Conservation (phyloP, 2,888 invertebrate species). For the Chromoteleia sp. region DNA sequence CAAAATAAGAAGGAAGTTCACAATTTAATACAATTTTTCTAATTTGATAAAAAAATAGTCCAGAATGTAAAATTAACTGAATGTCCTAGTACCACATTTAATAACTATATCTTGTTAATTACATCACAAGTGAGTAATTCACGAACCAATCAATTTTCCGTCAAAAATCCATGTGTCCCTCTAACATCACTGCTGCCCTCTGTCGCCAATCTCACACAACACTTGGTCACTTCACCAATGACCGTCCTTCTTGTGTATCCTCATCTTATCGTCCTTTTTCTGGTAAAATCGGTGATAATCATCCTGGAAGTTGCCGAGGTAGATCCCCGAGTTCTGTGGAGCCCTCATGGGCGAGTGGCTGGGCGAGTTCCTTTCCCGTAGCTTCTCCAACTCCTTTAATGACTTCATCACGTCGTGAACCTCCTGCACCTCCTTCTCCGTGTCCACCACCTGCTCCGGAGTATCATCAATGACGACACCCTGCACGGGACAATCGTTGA, state of each 20-base stretch:
- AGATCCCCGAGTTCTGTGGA: constrained; percentile 76
- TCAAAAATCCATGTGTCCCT: neutral
- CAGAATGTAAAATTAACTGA: neutral
- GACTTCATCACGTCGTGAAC: constrained; percentile 81
- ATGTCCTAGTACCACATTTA: neutral
- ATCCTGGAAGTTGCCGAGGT: constrained; percentile 76
- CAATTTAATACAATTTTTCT: too few relatives aligned
- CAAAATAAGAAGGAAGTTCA: neutral
- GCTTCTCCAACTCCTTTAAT: constrained; percentile 81
- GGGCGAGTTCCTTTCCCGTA: constrained; percentile 80
- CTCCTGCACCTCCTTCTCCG: constrained; percentile 82
- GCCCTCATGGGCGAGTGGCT: constrained; percentile 78
- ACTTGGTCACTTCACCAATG: constrained; percentile 75
- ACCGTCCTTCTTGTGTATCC: constrained; percentile 78
- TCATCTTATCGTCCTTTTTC: constrained; percentile 80
- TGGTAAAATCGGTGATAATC: constrained; percentile 79
- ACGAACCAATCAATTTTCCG: neutral
- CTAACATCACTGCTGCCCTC: constrained; percentile 1
- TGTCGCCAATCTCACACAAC: neutral
- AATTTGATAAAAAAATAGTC: neutral
- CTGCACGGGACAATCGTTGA: constrained; percentile 79
- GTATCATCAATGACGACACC: constrained; percentile 69
- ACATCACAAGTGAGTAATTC: neutral
- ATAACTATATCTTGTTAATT: constrained; percentile 14
- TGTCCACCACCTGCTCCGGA: constrained; percentile 71